Base-by-base conservation (phyloP, 1,140 invertebrate genomes). In the Aradophagus sp. region DNA sequence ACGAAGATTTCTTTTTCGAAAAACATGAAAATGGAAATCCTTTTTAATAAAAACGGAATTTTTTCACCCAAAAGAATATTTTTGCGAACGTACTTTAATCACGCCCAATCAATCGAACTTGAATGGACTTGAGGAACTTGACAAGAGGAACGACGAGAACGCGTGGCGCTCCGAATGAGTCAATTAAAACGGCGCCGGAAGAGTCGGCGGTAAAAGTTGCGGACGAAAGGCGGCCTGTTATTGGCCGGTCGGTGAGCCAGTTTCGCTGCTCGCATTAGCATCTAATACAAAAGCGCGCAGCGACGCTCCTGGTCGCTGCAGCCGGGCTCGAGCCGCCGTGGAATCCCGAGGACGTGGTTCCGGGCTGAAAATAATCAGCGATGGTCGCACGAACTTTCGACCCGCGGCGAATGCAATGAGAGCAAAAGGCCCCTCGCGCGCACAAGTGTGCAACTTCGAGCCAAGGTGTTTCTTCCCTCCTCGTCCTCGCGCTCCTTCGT, bases 331-430 rank as follows among this genome's bases (percentile, higher is more conserved):
- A 47, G 38, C 52, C 50, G 53, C 61, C 55, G 45, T 50, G 74
- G 71, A 77, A 77, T 77, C 71, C 52, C 71, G 67, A 76, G 73
- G 73, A 75, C 68, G 73, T 76, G 68, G 74, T 84, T 83, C 82
- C 80, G 81, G 78, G 75, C 80, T 81, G 75, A 81, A 84, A 84
- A 84, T 84, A 84, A 81, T 80, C 75, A 71, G 73, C 59, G 56
- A 70, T 67, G 68, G 80, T 80, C 78, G 80, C 78, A 77, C 77
- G 80, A 83, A 82, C 80, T 81, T 79, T 82, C 76, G 81, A 84
- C 82, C 79, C 78, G 77, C 73, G 71, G 78, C 78, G 80, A 81
- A 84, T 84, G 80, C 79, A 77, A 76, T 45, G 31, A 71, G 66
- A 79, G 78, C 74, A 78, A 81, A 80, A 79, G 67, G 62, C 53